Percentiles rank a stretch among this genome's conserved stretches.
phyloP scores from a whole-genome alignment of 2,113 vertebrate species.

The Elgaria multicarinata region DNA sequence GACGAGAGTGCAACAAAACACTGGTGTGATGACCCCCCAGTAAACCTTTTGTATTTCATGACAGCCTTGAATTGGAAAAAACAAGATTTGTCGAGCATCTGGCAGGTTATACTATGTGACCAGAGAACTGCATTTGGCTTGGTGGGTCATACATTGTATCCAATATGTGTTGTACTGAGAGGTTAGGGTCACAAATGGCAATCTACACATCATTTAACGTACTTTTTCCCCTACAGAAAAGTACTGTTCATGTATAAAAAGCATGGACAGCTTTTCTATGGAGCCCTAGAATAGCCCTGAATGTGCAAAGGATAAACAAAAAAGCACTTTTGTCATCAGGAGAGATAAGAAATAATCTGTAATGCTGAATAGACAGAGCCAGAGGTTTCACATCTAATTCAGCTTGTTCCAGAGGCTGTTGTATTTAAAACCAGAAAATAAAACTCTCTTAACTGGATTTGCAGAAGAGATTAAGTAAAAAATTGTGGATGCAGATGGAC shows the following conservation, averaged over 20 bases:
- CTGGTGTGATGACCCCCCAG: too few species aligned
- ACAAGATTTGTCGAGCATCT: neutral
- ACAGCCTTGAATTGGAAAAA: neutral
- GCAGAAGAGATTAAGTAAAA: neutral
- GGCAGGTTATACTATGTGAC: neutral
- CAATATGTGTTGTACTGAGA: neutral
- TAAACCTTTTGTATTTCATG: too few species aligned
- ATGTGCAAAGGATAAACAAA: slow-evolving; percentile 67
- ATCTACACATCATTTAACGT: neutral
- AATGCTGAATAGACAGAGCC: slow-evolving; percentile 67
- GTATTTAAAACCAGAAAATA: slow-evolving; percentile 66
- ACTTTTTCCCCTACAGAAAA: neutral
- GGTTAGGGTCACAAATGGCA: neutral
- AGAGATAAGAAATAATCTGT: slow-evolving; percentile 54
- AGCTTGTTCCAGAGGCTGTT: slow-evolving; percentile 71
- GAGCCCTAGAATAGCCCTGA: slow-evolving; percentile 26
- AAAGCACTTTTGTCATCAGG: slow-evolving; percentile 56
- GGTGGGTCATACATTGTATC: too few species aligned
- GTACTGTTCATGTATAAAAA: neutral
- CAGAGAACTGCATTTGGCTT: neutral
- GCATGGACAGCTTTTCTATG: neutral
- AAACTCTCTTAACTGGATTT: slow-evolving; percentile 15
- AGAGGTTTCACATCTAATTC: slow-evolving; percentile 68
- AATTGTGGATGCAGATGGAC: neutral
- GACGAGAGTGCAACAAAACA: too few species aligned